Evolutionary conservation across 2,797 vertebrate species (phyloP).

Genomic region (Sebastes reedi): DNA sequence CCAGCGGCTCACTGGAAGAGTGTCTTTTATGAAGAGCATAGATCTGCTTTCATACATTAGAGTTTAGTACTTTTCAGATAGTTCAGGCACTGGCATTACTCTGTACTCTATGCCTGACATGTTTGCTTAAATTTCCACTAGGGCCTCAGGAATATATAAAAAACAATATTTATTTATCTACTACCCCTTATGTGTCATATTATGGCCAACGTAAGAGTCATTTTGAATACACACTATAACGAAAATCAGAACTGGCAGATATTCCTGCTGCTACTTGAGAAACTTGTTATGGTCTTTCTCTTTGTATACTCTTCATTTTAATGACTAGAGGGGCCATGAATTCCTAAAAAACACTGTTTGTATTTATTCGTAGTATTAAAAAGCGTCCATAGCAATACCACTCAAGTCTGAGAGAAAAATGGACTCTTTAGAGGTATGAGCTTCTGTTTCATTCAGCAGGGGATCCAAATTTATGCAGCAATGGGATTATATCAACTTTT

Average conservation of each 20-base stretch:
- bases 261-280: neutral
- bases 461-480: conserved; percentile 29
- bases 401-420: neutral
- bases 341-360: conserved; percentile 8
- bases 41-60: neutral
- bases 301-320: conserved; percentile 7
- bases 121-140: neutral
- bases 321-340: neutral
- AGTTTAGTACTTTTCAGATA: neutral
- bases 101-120: neutral
- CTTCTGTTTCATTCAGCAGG: conserved; percentile 31
- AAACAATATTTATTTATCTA: neutral
- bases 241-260: neutral
- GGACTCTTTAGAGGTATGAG: neutral
- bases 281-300: conserved; percentile 1
- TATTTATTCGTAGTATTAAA: conserved; percentile 27
- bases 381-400: conserved; percentile 2
- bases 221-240: neutral
- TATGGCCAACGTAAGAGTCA: neutral
- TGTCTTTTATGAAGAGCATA: neutral
- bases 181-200: neutral
- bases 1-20: neutral
- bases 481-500: conserved; percentile 35
- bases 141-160: neutral
- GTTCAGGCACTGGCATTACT: neutral